phyloP scores from a whole-genome alignment of 2,888 invertebrate genomes.

The Mechanitis messenoides region DNA sequence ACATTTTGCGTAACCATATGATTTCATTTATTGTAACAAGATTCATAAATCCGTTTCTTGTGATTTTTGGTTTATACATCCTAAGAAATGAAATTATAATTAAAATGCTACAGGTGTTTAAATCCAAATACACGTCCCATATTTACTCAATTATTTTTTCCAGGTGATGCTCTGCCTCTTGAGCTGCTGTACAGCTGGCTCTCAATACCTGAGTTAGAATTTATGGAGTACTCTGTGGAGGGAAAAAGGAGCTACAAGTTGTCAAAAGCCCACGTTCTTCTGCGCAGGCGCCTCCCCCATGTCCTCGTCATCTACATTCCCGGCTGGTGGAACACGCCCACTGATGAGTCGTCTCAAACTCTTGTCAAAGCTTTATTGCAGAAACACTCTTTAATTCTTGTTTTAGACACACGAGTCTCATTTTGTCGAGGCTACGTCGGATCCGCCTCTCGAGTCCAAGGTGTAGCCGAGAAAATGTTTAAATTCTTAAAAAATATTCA shows the following conservation, averaged over 20 bases:
- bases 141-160: slow-evolving; percentile 25
- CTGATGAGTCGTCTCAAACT: slow-evolving; percentile 52
- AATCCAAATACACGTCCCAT: neutral
- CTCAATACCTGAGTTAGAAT: slow-evolving; percentile 40
- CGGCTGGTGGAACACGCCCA: slow-evolving; percentile 65
- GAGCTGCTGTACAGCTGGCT: slow-evolving; percentile 47
- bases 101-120: neutral
- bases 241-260: slow-evolving; percentile 39
- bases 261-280: slow-evolving; percentile 40
- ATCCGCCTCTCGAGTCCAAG: slow-evolving; percentile 51
- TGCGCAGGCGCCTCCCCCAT: slow-evolving; percentile 28
- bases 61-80: too few species aligned
- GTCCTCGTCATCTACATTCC: slow-evolving; percentile 55
- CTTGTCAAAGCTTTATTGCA: slow-evolving; percentile 48
- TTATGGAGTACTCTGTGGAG: slow-evolving; percentile 43
- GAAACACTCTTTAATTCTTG: slow-evolving; percentile 44
- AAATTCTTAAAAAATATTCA: slow-evolving; percentile 44
- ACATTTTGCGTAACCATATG: too few species aligned
- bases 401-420: slow-evolving; percentile 53
- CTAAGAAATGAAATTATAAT: too few species aligned
- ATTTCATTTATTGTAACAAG: too few species aligned
- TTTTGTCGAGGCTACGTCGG: slow-evolving; percentile 60
- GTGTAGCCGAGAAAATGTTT: slow-evolving; percentile 48
- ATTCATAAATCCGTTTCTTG: too few species aligned
- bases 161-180: slow-evolving; percentile 60